These are phyloP conservation scores for Lasius platythorax DNA, from an alignment of 2,888 invertebrate species.

Conservation along the genomic window DNA sequence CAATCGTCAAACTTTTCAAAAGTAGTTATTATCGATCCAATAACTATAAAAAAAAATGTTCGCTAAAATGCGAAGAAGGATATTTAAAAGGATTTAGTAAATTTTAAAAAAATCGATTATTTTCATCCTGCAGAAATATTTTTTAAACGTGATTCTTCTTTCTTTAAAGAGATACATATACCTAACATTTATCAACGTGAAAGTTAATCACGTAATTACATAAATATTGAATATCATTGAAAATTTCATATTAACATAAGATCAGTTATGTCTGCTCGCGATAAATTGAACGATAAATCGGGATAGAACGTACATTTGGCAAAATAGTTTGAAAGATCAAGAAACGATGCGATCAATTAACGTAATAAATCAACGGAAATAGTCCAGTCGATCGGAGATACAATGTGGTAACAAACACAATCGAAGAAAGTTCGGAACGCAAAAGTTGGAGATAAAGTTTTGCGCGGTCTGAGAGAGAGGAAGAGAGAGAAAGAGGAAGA, in stretches of 20 bases:
- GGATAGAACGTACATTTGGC: background rate
- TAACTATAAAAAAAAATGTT: background rate
- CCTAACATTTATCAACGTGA: background rate
- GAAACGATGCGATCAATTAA: constrained; percentile 12
- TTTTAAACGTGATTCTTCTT: background rate
- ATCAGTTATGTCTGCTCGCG: background rate
- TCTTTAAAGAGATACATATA: background rate
- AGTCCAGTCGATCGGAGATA: constrained; percentile 4
- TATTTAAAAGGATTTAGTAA: background rate
- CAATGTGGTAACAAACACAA: constrained; percentile 19
- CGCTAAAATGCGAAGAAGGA: background rate
- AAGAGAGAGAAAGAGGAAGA: background rate
- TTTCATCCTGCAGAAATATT: background rate
- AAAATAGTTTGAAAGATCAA: background rate
- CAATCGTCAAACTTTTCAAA: background rate
- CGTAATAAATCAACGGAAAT: constrained; percentile 12
- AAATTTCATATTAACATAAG: constrained; percentile 1
- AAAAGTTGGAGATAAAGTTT: constrained; percentile 38
- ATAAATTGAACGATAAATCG: background rate
- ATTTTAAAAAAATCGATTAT: background rate
- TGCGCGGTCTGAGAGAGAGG: constrained; percentile 9
- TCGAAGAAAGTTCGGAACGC: constrained; percentile 27
- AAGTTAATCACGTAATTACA: background rate
- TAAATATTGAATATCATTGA: background rate
- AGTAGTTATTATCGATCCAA: background rate